Evolutionary conservation across 2,797 vertebrate genomes (phyloP), one percentile per base, ranked within the genome.

Genomic region (Danio tinwini): DNA sequence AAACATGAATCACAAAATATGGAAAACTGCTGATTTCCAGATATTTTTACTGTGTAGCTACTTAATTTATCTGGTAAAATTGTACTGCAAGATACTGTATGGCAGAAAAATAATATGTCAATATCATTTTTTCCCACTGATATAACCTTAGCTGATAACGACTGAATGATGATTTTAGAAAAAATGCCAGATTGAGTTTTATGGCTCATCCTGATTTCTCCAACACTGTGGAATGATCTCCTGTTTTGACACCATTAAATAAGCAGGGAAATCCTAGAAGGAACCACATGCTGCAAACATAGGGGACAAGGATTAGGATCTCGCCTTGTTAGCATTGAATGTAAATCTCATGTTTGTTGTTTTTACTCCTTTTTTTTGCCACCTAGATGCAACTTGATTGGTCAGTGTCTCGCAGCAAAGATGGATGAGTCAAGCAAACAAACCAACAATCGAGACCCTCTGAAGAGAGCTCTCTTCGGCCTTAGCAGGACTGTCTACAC

Each of bases 351-450:
- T 80, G 58, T 69, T 63, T 76, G 61, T 17, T 16, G 44, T 45
- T 50, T 74, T 76, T 68, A 19, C 14, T 52, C 75, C 81, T 74
- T 77, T 73, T 77, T 73, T 77, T 70, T 74, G 67, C 52, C 73
- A 79, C 50, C 58, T 40, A 68, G 37, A 71, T 56, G 58, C 65
- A 11, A 45, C 42, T 71, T 45, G 67, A 64, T 55, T 55, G 68
- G 67, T 61, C 56, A 10, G 37, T 44, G 61, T 83, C 76, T 62
- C 67, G 4, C 47, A 62, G 47, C 19, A 50, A 84, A 87, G 84
- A 87, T 84, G 58, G 78, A 87, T 87, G 76, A 49, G 17, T 81
- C 49, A 69, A 68, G 47, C 74, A 76, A 82, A 63, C 75, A 82
- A 85, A 80, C 78, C 44, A 69, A 83, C 67, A 78, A 68, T 59